Evolutionary conservation across 2,888 invertebrate genomes (phyloP).

Genomic region (Idaea aversata): DNA sequence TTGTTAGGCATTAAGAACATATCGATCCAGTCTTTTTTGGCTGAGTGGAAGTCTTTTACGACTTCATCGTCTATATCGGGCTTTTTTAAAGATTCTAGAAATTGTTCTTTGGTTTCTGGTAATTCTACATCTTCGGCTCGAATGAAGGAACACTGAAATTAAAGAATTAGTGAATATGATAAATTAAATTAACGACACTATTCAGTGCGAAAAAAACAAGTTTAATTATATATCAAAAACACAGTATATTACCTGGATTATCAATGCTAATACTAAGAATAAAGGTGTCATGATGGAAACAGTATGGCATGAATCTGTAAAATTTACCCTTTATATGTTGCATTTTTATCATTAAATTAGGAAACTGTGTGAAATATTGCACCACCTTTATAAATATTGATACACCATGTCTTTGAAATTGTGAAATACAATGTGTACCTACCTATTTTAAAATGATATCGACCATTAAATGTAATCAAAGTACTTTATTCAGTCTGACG

Average conservation of each 20-base stretch:
- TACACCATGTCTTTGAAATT: slow-evolving; percentile 39
- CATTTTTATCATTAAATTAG: slow-evolving; percentile 45
- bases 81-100: slow-evolving; percentile 30
- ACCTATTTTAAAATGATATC: background rate
- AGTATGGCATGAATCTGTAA: slow-evolving; percentile 30
- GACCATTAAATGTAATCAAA: background rate
- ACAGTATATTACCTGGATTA: slow-evolving; percentile 57
- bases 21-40: slow-evolving; percentile 56
- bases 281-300: slow-evolving; percentile 54
- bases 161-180: slow-evolving; percentile 11
- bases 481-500: background rate
- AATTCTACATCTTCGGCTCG: slow-evolving; percentile 36
- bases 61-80: slow-evolving; percentile 35
- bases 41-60: slow-evolving; percentile 37
- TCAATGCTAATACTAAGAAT: slow-evolving; percentile 55
- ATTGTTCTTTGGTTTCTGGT: slow-evolving; percentile 34
- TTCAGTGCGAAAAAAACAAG: slow-evolving; percentile 2
- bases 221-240: slow-evolving; percentile 5
- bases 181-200: background rate
- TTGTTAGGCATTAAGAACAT: slow-evolving; percentile 43
- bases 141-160: slow-evolving; percentile 51
- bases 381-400: slow-evolving; percentile 33
- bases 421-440: slow-evolving; percentile 8
- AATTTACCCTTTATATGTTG: slow-evolving; percentile 48
- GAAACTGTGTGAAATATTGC: slow-evolving; percentile 42